Base-by-base conservation (phyloP, 2,888 invertebrate species). In the Calephelis perditalis region DNA sequence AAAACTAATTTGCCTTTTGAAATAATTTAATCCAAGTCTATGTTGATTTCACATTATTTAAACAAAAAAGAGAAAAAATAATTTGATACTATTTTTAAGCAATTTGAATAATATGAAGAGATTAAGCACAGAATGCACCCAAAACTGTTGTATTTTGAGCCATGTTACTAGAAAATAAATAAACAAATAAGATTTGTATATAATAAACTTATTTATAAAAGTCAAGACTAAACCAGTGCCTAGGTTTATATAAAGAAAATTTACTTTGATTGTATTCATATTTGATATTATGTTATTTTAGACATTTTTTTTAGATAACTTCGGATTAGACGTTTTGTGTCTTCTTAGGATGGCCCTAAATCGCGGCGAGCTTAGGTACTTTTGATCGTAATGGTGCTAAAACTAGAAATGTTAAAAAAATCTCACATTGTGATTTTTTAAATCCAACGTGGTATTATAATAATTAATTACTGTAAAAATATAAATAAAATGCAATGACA, bases 251-350 rank as follows among this genome's bases (percentile, higher is more conserved):
- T 35, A 52, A 52, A 49, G 15, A 26, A 52, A 26, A 52, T 35
- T 49, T 15, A 15, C 15, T 35, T 52, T 52, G 9, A 52, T 26
- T 10, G 10, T 52, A 35, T 52, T 52, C 26, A 52, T 52, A 52
- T 35, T 52, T 52, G 52, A 52, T 52, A 52, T 52, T 52, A 52
- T 52, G 35, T 5, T 49, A 49, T 49, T 11, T 35, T 52, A 26
- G 10, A 6, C 10, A 52, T 6, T 9, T 52, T 26, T 52, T 52
- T 26, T 52, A 8, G 12, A 26, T 49, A 49, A 49, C 15, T 49
- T 49, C 52, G 35, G 10, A 35, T 35, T 35, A 52, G 15, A 10
- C 26, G 26, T 52, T 10, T 35, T 26, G 52, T 5, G 10, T 12
- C 15, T 52, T 52, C 10, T 49, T 52, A 52, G 11, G 2, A 52